These are phyloP conservation scores for Ceratotherium simum DNA, from an alignment of 2,113 vertebrate genomes.

Conservation along the genomic window DNA sequence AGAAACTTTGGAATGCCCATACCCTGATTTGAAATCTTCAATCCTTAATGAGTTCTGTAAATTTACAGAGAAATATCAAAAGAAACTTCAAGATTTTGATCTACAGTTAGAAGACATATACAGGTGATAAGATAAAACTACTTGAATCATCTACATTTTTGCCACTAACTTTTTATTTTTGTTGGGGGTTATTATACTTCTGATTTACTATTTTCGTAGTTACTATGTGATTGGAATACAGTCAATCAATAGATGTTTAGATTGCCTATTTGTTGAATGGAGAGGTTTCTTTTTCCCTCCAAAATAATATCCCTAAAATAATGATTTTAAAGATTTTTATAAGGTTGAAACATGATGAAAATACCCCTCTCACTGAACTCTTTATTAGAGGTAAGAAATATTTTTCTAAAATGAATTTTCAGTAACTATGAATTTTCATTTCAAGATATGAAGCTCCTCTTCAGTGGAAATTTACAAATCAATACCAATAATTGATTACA, in stretches of 20 bases:
- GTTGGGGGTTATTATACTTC: not conserved
- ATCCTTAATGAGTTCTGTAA: conserved; percentile 89
- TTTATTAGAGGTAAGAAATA: not conserved
- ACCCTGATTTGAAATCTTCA: conserved; percentile 89
- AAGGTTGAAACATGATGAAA: not conserved
- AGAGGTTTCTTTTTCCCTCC: not conserved
- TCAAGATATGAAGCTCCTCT: not conserved
- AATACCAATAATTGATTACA: not conserved
- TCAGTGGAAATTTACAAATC: not conserved
- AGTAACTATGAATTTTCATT: conserved; percentile 32
- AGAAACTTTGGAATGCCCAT: conserved; percentile 90
- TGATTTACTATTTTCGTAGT: not conserved
- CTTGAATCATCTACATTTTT: not conserved
- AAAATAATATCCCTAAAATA: conserved; percentile 46
- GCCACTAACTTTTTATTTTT: not conserved
- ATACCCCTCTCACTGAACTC: not conserved
- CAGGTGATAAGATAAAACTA: conserved; percentile 85
- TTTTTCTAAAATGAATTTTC: conserved; percentile 51
- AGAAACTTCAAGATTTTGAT: conserved; percentile 86
- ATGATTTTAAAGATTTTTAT: not conserved
- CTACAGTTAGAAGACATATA: conserved; percentile 85
- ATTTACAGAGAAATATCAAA: conserved; percentile 88
- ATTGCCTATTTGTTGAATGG: conserved; percentile 49
- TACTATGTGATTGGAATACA: conserved; percentile 12
- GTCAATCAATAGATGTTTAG: not conserved